Evolutionary conservation across 1,140 invertebrate species (phyloP), one percentile per base, ranked within the genome.

Genomic region (Pentalonia nigronervosa): DNA sequence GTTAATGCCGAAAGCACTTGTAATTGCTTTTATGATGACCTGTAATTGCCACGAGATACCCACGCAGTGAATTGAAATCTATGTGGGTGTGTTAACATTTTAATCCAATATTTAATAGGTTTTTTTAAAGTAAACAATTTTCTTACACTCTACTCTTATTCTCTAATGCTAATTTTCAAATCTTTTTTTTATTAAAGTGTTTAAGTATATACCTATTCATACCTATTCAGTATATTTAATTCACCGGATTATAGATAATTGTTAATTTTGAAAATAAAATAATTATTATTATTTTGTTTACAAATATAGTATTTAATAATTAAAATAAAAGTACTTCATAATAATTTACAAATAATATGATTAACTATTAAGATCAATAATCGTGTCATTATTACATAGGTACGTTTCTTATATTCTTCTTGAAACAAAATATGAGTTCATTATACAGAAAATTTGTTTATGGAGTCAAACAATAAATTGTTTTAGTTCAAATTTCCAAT

Each of bases 11-110:
- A 90, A 90, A 56, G n/a, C 8, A 90, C 53, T 60, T 45, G 90
- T 91, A 91, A 91, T 76, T 76, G 7, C 30, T 91, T 91, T 91
- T 91, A 91, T 23, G 56, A 48, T 36, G 36, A 47, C 36, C 30
- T 0, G 60, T 76, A 76, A 91, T 76, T 91, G 41, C 50, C 86
- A 8, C n/a, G 20, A 20, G 14, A 1, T n/a, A n/a, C 87, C 48
- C 87, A 89, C 48, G n/a, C 20, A 41, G 21, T 1, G 3, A 21
- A 23, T 36, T 53, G 11, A 56, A 89, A 56, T 20, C 21, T n/a
- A 53, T 36, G 50, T 56, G 88, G 87, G 50, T 6, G 50, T 41
- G 88, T 36, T 11, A 41, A 56, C 4, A 56, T 56, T 86, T 25
- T 47, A 86, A 45, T 86, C 60, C 81, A 83, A 23, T 86, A 41